A percentile compares a stretch with the other conserved stretches of the same genome.
Conservation (phyloP, 1,140 invertebrate species). For the Dreissena rostriformis region DNA sequence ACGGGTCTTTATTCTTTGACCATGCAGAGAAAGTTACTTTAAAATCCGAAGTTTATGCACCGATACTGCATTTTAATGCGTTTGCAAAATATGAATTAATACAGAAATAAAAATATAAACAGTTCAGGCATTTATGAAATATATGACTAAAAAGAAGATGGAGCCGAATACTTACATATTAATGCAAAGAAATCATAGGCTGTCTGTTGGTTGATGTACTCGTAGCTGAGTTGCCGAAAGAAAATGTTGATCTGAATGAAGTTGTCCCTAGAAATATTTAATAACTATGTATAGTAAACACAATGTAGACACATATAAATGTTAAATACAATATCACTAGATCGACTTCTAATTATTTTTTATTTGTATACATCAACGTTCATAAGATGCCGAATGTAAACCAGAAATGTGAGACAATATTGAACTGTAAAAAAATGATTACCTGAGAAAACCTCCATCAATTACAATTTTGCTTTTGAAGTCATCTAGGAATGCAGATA, state of each 20-base stretch:
- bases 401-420: too few relatives aligned
- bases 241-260: conserved; percentile 58
- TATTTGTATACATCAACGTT: too few relatives aligned
- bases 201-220: conserved; percentile 57
- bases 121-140: too few relatives aligned
- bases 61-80: neutral
- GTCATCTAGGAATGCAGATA: conserved; percentile 10
- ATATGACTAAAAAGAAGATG: neutral
- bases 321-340: too few relatives aligned
- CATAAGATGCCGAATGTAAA: too few relatives aligned
- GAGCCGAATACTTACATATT: conserved; percentile 55
- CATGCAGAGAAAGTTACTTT: neutral
- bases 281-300: too few relatives aligned
- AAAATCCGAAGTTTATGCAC: neutral
- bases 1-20: neutral
- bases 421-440: neutral
- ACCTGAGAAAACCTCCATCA: conserved; percentile 45
- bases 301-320: too few relatives aligned
- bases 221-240: conserved; percentile 57
- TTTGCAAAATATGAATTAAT: too few relatives aligned
- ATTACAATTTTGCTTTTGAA: conserved; percentile 35
- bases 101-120: neutral
- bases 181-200: conserved; percentile 60
- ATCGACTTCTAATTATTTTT: too few relatives aligned
- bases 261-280: conserved; percentile 56